Percentiles rank a stretch among this genome's conserved stretches.
Conservation (phyloP, 1,140 invertebrate genomes). For the Pectinophora gossypiella region DNA sequence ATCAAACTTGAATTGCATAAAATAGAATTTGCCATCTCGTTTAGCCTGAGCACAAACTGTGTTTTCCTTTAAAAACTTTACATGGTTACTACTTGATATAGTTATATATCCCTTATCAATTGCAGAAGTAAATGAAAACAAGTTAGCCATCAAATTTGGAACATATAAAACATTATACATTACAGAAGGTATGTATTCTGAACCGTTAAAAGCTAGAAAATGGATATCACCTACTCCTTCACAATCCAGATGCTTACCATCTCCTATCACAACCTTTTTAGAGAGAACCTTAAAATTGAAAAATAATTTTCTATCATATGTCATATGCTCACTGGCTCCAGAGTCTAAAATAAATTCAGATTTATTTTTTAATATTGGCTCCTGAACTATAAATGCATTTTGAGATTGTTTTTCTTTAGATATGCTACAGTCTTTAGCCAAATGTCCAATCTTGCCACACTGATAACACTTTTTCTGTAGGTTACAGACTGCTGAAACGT, state of each 20-base stretch:
- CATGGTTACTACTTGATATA: neutral
- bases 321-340: constrained; percentile 24
- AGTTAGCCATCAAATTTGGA: constrained; percentile 13
- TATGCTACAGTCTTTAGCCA: neutral
- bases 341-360: constrained; percentile 5
- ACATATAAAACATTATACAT: constrained; percentile 21
- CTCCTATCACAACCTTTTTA: constrained; percentile 12
- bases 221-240: constrained; percentile 13
- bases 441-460: constrained; percentile 10
- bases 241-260: constrained; percentile 6
- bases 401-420: neutral
- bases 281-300: neutral
- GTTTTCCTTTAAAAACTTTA: neutral
- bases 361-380: neutral
- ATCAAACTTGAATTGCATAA: neutral
- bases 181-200: constrained; percentile 1
- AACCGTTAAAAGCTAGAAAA: constrained; percentile 12
- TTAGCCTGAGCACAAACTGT: neutral
- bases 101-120: constrained; percentile 14
- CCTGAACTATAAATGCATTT: constrained; percentile 1
- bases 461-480: constrained; percentile 4
- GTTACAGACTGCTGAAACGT: constrained; percentile 13
- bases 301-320: constrained; percentile 8
- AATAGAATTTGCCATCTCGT: neutral
- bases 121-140: constrained; percentile 12